Conservation (phyloP, 2,888 invertebrate species). For the Lamproptera curius region DNA sequence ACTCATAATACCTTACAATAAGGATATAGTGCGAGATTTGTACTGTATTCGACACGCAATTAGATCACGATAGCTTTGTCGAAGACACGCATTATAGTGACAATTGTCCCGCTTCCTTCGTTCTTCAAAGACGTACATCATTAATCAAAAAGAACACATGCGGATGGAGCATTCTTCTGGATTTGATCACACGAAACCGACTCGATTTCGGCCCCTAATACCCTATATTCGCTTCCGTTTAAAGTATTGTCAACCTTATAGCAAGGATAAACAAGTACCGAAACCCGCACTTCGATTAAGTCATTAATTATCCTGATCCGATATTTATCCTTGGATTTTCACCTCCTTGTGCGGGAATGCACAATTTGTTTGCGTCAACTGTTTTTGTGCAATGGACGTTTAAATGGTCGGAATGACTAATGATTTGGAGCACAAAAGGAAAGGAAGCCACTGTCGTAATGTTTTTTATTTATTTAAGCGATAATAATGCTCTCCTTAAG, state of each 20-base stretch:
- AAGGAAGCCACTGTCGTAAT: background rate
- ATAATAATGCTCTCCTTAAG: too few species aligned
- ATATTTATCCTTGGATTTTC: constrained; percentile 74
- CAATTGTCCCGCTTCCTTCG: constrained; percentile 59
- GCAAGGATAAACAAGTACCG: constrained; percentile 29
- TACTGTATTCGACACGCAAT: constrained; percentile 14
- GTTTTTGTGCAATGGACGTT: constrained; percentile 75
- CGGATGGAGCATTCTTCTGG: constrained; percentile 59
- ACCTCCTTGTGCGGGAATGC: constrained; percentile 74
- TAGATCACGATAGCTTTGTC: constrained; percentile 42
- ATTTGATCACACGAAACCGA: constrained; percentile 60
- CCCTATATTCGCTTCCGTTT: constrained; percentile 35
- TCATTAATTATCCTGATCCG: constrained; percentile 66
- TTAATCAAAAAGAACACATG: constrained; percentile 67
- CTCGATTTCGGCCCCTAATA: constrained; percentile 62
- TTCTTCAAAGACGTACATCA: constrained; percentile 58
- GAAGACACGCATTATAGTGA: constrained; percentile 47
- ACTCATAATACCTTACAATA: constrained; percentile 34
- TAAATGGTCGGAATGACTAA: constrained; percentile 65
- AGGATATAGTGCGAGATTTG: constrained; percentile 7
- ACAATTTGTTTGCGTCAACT: constrained; percentile 72
- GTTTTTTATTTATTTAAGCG: constrained; percentile 23
- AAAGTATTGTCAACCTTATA: constrained; percentile 33
- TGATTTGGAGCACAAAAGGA: constrained; percentile 39
- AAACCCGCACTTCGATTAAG: constrained; percentile 32